These are phyloP conservation scores for Bergia sp. DNA, from an alignment of 92 coral and sea anemone species.

Conservation along the genomic window DNA sequence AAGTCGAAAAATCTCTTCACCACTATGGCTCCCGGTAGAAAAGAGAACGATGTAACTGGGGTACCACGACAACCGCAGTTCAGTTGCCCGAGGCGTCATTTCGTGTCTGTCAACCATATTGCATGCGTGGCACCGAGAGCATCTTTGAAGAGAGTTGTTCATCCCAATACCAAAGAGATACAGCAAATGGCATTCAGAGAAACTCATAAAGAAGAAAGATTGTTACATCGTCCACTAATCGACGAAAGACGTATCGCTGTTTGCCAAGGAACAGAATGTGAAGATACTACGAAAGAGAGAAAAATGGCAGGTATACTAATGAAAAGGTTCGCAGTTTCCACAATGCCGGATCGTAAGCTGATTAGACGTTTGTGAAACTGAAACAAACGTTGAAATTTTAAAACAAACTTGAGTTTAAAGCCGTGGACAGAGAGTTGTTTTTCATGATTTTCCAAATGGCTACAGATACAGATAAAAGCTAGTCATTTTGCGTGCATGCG, in stretches of 20 bases:
- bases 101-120: background rate
- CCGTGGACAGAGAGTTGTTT: too few relatives aligned
- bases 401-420: too few relatives aligned
- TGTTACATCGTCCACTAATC: background rate
- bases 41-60: background rate
- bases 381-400: too few relatives aligned
- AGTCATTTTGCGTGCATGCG: too few relatives aligned
- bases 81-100: background rate
- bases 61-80: background rate
- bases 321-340: conserved; percentile 1
- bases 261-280: conserved; percentile 19
- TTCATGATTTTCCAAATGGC: too few relatives aligned
- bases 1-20: too few relatives aligned
- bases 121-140: too few relatives aligned
- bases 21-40: background rate
- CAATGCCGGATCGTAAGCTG: background rate
- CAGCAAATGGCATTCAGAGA: too few relatives aligned
- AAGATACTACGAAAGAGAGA: background rate
- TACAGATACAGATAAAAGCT: too few relatives aligned
- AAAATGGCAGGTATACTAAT: background rate
- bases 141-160: too few relatives aligned
- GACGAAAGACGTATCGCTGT: conserved; percentile 1
- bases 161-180: too few relatives aligned
- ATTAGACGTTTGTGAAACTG: background rate
- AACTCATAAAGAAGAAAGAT: background rate